These are phyloP conservation scores for Todiramphus saurophagus DNA, from an alignment of 2,113 vertebrate species.

Conservation along the genomic window DNA sequence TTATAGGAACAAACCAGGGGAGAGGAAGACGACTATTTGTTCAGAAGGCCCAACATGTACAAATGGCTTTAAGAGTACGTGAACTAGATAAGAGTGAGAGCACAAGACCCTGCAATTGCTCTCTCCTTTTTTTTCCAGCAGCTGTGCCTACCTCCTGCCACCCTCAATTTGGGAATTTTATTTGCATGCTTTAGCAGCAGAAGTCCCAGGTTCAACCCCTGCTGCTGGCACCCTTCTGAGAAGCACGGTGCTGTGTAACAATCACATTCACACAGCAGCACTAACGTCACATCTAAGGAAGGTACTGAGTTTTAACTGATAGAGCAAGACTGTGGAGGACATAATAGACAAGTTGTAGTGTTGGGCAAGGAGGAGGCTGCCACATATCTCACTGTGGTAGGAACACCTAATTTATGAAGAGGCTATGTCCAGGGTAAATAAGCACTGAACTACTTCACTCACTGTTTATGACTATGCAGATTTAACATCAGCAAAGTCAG, in stretches of 20 bases:
- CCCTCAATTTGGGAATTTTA: neutral
- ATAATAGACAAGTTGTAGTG: neutral
- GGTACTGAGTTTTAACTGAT: neutral
- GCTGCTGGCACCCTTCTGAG: neutral
- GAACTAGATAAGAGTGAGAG: neutral
- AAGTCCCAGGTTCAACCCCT: neutral
- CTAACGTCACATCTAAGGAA: neutral
- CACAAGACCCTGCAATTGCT: neutral
- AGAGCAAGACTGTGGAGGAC: neutral
- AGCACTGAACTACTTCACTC: neutral
- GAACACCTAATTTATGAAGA: neutral
- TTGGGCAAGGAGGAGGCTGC: neutral
- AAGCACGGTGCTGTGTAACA: rapidly evolving
- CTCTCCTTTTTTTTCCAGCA: neutral
- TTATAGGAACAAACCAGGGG: neutral
- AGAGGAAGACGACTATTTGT: neutral
- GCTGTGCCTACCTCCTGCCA: neutral
- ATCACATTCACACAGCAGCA: neutral
- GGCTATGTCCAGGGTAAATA: neutral
- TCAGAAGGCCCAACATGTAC: neutral
- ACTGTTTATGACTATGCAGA: neutral
- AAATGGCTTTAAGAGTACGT: neutral
- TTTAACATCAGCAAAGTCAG: neutral
- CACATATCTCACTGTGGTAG: neutral
- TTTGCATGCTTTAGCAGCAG: neutral